Evolutionary conservation across 2,113 vertebrate genomes (phyloP), one percentile per base, ranked within the genome.

Genomic region (Pelvicachromis taeniatus): DNA sequence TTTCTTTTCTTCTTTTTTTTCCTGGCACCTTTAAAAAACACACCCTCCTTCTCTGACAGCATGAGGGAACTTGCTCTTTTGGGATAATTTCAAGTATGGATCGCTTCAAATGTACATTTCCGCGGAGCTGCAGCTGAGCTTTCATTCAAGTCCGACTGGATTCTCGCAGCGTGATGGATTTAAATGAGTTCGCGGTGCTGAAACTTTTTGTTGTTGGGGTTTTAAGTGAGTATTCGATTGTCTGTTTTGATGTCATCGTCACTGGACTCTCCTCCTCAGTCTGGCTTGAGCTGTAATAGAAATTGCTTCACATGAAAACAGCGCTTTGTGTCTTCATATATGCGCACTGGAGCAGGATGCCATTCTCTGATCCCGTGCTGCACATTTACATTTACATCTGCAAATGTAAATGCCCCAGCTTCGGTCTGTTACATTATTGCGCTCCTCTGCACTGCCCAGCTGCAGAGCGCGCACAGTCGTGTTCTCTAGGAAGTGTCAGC

Each of bases 161-260:
- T 89, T 77, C 82, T 84, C 21, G 16, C 87, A 82, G 84, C 89
- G 90, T 90, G 92, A 96, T 96, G 95, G 95, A 95, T 91, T 87
- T 88, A 87, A 90, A 94, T 87, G 90, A 83, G 65, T 59, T 83
- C 48, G 73, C 83, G n/a, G 85, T 86, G 17, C 70, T 94, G 52
- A 95, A 95, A 95, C 94, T 96, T 95, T 95, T 94, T 78, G 40
- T 92, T 40, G 73, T 95, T 26, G 93, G 91, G 42, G 65, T 95
- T 89, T 81, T 95, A 63, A 94, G 95, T 96, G 83, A 95, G 95
- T 95, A 38, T 29, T 73, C 48, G 7, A 13, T 35, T 45, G 1
- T 29, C 40, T 59, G 6, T 29, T 38, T 56, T 26, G 19, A 38
- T 31, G 9, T 53, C 31, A 45, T 40, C 3, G 7, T 16, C 7